Conservation (phyloP, 2,888 invertebrate genomes). For the Drosophila imparisetae region DNA sequence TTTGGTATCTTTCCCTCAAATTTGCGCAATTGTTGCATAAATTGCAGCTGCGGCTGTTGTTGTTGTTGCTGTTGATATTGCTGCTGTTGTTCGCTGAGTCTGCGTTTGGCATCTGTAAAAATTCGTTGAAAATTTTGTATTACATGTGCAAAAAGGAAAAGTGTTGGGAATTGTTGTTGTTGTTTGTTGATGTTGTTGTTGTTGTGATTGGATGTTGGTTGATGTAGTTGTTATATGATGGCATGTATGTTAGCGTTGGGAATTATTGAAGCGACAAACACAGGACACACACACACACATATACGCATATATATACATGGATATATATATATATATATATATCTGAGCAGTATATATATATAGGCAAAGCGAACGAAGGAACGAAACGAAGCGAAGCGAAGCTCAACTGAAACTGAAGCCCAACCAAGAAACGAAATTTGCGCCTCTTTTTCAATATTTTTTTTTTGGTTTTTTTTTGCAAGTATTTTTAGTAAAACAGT, state of each 20-base stretch:
- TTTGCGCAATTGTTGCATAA: conserved; percentile 83
- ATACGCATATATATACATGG: neutral
- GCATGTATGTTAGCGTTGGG: conserved; percentile 52
- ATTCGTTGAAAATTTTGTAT: conserved; percentile 41
- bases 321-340: neutral
- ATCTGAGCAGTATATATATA: conserved; percentile 4
- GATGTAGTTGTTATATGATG: conserved; percentile 38
- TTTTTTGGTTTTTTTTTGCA: conserved; percentile 18
- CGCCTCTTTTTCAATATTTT: conserved; percentile 1
- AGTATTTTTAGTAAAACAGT: conserved; percentile 70
- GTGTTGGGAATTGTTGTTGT: conserved; percentile 29
- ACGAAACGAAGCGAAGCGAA: conserved; percentile 28
- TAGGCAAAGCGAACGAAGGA: conserved; percentile 19
- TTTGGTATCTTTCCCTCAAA: conserved; percentile 85
- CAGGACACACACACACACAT: conserved; percentile 42
- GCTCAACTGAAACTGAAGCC: conserved; percentile 39
- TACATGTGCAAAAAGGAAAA: conserved; percentile 19
- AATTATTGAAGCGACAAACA: conserved; percentile 51
- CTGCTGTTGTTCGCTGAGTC: conserved; percentile 64
- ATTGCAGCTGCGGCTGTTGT: conserved; percentile 80
- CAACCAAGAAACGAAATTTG: conserved; percentile 49
- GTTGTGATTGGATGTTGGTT: conserved; percentile 34
- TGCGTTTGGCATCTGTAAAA: conserved; percentile 77
- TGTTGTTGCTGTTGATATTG: conserved; percentile 25
- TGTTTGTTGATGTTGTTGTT: conserved; percentile 29